A percentile compares a stretch with the other conserved stretches of the same genome.
Evolutionary conservation across 2,888 invertebrate genomes (phyloP).

Genomic region (Notodonta dromedarius): DNA sequence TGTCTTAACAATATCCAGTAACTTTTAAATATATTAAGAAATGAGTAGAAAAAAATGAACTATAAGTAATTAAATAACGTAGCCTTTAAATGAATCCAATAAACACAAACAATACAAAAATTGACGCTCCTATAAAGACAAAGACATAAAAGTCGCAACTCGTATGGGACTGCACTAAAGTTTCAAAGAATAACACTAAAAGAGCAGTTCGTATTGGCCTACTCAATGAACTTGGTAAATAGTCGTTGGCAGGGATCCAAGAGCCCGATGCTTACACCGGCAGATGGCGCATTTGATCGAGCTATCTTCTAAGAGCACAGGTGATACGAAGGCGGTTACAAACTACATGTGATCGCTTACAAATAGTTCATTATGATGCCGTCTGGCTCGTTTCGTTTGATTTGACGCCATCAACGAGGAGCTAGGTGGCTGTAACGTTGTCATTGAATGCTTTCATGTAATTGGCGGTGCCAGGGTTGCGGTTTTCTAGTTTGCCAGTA

Average conservation of each 20-base stretch:
- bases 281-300: slow-evolving; percentile 46
- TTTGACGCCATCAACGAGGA: slow-evolving; percentile 14
- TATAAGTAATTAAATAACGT: too few species aligned
- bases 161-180: slow-evolving; percentile 29
- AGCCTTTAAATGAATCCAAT: neutral
- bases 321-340: slow-evolving; percentile 29
- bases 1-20: too few species aligned
- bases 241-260: slow-evolving; percentile 61
- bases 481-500: slow-evolving; percentile 6
- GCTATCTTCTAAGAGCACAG: slow-evolving; percentile 18
- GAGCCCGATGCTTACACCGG: slow-evolving; percentile 42
- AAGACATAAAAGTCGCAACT: neutral
- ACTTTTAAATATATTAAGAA: too few species aligned
- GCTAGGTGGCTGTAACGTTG: slow-evolving; percentile 15
- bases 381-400: slow-evolving; percentile 19
- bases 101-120: neutral
- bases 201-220: slow-evolving; percentile 50
- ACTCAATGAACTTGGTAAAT: slow-evolving; percentile 66
- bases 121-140: neutral
- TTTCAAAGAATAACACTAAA: slow-evolving; percentile 52
- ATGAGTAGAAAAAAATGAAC: too few species aligned
- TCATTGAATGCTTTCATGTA: slow-evolving; percentile 17
- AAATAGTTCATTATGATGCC: slow-evolving; percentile 25
- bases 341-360: slow-evolving; percentile 25
- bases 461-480: slow-evolving; percentile 18